Conservation (phyloP, 92 coral and sea anemone genomes). For the Meandrina meandrites region DNA sequence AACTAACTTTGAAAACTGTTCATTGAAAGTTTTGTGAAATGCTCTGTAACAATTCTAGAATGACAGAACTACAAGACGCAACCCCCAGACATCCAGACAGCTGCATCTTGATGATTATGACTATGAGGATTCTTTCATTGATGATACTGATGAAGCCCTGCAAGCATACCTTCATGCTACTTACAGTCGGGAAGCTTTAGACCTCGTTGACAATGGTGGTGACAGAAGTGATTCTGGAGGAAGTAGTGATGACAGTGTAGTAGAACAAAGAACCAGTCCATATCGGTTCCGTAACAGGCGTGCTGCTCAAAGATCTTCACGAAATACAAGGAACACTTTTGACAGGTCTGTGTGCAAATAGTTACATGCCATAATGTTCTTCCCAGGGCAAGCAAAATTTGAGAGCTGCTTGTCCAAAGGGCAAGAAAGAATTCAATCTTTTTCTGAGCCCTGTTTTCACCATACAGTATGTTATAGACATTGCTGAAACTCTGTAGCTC, state of each 20-base stretch:
- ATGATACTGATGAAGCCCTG: slow-evolving; percentile 51
- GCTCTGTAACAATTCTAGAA: background rate
- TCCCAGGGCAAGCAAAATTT: too few relatives aligned
- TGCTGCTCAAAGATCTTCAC: background rate
- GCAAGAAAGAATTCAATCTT: too few relatives aligned
- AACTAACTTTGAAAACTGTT: too few relatives aligned
- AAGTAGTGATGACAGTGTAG: slow-evolving; percentile 11
- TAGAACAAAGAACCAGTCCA: slow-evolving; percentile 17
- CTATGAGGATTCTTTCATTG: slow-evolving; percentile 73
- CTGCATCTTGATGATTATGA: slow-evolving; percentile 61
- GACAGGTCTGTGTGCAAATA: slow-evolving; percentile 13
- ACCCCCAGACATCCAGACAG: slow-evolving; percentile 3
- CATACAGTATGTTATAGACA: too few relatives aligned
- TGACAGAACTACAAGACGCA: slow-evolving; percentile 27
- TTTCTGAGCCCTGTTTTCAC: too few relatives aligned
- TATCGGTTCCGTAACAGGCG: slow-evolving; percentile 13
- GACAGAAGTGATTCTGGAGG: slow-evolving; percentile 20
- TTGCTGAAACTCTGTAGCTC: too few relatives aligned
- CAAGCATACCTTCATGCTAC: slow-evolving; percentile 26
- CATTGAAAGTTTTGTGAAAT: too few relatives aligned
- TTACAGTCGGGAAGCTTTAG: slow-evolving; percentile 2
- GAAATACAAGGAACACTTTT: slow-evolving; percentile 3
- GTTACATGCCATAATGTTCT: too few relatives aligned
- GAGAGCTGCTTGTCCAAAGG: too few relatives aligned
- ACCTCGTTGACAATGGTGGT: background rate